phyloP scores from a whole-genome alignment of 2,113 vertebrate genomes.

The Tapirus terrestris region DNA sequence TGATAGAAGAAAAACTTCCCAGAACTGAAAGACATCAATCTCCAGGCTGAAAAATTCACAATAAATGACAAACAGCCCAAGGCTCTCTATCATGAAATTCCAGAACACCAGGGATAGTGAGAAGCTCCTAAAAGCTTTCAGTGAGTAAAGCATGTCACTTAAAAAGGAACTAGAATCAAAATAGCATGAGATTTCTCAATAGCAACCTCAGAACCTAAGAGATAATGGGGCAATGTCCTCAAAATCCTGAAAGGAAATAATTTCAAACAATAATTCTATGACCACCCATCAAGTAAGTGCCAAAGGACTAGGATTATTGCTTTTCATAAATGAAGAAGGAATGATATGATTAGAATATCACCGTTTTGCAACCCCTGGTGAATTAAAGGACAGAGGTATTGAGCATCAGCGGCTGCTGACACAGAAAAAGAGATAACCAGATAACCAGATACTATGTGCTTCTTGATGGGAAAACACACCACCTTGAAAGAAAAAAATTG shows the following conservation, averaged over 20 bases:
- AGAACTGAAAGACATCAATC: background rate
- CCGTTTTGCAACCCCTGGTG: background rate
- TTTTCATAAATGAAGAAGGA: background rate
- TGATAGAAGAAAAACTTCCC: background rate
- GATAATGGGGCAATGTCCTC: background rate
- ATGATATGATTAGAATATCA: background rate
- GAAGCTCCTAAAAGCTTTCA: background rate
- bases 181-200: background rate
- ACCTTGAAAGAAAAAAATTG: background rate
- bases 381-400: background rate
- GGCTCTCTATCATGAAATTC: background rate
- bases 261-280: background rate
- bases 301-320: background rate
- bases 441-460: background rate
- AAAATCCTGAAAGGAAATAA: background rate
- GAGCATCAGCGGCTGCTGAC: background rate
- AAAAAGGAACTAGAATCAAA: background rate
- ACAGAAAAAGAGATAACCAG: background rate
- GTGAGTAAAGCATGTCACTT: background rate
- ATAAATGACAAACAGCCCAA: background rate
- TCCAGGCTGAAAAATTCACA: background rate
- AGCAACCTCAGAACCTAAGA: background rate
- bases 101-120: background rate
- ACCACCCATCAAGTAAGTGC: background rate
- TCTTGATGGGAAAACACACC: background rate